phyloP scores from a whole-genome alignment of 2,888 invertebrate genomes.

The Heterodera filipjevi region DNA sequence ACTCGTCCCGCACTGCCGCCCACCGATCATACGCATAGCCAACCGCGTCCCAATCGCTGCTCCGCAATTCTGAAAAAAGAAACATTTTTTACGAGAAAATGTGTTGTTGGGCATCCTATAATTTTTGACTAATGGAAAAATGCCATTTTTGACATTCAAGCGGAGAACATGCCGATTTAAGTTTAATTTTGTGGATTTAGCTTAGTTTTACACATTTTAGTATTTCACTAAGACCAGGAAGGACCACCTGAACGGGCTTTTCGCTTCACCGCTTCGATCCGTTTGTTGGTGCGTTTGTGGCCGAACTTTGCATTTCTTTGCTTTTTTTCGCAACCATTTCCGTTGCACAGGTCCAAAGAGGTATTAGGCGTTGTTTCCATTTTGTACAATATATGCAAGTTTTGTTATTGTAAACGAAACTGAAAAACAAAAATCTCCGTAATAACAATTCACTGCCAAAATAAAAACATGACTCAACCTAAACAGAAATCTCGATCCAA shows the following conservation, averaged over 20 bases:
- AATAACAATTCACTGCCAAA: too few species aligned
- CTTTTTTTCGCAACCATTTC: neutral
- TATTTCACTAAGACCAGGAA: neutral
- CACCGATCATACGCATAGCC: constrained; percentile 35
- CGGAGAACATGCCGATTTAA: neutral
- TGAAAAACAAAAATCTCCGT: neutral
- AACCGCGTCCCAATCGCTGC: constrained; percentile 58
- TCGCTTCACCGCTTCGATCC: constrained; percentile 50
- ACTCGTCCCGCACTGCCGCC: constrained; percentile 38
- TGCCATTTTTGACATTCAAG: neutral
- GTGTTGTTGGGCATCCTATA: too few species aligned
- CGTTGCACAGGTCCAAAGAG: neutral
- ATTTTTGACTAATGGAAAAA: too few species aligned
- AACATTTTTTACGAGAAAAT: too few species aligned
- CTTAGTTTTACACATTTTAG: neutral
- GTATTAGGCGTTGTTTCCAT: neutral
- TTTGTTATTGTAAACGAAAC: too few species aligned
- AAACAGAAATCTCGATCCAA: too few species aligned
- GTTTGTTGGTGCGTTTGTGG: constrained; percentile 39
- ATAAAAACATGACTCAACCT: too few species aligned
- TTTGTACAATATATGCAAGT: constrained; percentile 1
- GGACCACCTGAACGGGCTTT: constrained; percentile 56
- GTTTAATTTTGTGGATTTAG: constrained; percentile 10
- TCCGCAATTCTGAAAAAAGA: constrained; percentile 50
- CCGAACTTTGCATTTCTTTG: constrained; percentile 17